phyloP scores from a whole-genome alignment of 2,888 invertebrate genomes.

The Automeris io region DNA sequence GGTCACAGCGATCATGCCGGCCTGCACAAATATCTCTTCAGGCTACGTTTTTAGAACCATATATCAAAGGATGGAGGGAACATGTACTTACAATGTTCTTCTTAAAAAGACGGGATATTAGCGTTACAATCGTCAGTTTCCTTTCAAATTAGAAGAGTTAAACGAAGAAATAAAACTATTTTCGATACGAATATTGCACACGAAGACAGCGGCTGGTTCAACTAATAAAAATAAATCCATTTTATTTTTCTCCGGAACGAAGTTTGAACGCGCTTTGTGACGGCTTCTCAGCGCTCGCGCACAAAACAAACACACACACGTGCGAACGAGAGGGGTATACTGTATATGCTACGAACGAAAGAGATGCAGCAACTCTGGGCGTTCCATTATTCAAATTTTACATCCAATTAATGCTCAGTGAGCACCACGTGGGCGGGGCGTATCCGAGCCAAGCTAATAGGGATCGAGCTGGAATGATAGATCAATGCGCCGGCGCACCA shows the following conservation, averaged over 20 bases:
- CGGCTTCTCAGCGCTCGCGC: slow-evolving; percentile 52
- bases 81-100: no score
- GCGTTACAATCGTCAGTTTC: no score
- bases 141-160: slow-evolving; percentile 60
- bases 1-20: no score
- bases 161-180: slow-evolving; percentile 52
- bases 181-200: slow-evolving; percentile 72
- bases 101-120: no score
- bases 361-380: slow-evolving; percentile 48
- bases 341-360: slow-evolving; percentile 16
- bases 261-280: slow-evolving; percentile 58
- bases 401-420: slow-evolving; percentile 75
- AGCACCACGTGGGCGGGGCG: slow-evolving; percentile 66
- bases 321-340: slow-evolving; percentile 29
- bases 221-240: slow-evolving; percentile 56
- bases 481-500: slow-evolving; percentile 51
- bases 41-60: no score
- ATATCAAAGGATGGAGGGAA: no score
- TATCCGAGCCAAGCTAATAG: slow-evolving; percentile 63
- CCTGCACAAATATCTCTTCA: no score
- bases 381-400: slow-evolving; percentile 57
- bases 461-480: slow-evolving; percentile 72
- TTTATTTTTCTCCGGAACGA: slow-evolving; percentile 69
- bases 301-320: slow-evolving; percentile 56
- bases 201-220: slow-evolving; percentile 43